Conservation (phyloP, 2,113 vertebrate species). For the Festucalex cinctus region DNA sequence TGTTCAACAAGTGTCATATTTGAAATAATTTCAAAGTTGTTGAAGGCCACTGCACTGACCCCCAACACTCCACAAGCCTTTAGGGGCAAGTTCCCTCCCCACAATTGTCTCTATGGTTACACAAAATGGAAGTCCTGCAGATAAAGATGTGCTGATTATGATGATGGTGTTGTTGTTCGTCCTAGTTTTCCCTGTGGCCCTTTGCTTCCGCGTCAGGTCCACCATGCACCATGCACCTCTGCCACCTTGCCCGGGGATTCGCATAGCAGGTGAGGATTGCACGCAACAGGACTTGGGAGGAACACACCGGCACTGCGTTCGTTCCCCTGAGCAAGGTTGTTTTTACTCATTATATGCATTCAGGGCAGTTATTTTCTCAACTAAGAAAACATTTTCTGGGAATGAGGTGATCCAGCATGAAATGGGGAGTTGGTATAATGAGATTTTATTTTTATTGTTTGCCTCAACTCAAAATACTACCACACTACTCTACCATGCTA, state of each 20-base stretch:
- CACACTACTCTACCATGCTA: background rate
- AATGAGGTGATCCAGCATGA: background rate
- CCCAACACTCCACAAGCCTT: conserved; percentile 11
- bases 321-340: conserved; percentile 59
- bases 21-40: too few relatives aligned
- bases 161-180: conserved; percentile 29
- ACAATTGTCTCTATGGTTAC: conserved; percentile 45
- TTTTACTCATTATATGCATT: conserved; percentile 24
- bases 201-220: conserved; percentile 33
- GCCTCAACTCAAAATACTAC: background rate
- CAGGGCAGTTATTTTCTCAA: background rate
- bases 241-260: conserved; percentile 54
- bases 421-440: background rate
- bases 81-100: background rate
- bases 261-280: conserved; percentile 60
- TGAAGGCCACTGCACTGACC: conserved; percentile 33
- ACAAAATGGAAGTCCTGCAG: conserved; percentile 19
- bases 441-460: conserved; percentile 6
- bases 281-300: conserved; percentile 36
- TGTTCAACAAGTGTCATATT: background rate
- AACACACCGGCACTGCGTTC: conserved; percentile 22
- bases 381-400: background rate
- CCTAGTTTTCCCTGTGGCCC: conserved; percentile 22
- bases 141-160: conserved; percentile 49
- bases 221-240: conserved; percentile 42